A percentile compares a stretch with the other conserved stretches of the same genome.
These are phyloP conservation scores for Megaleporinus macrocephalus DNA, from an alignment of 2,113 vertebrate genomes.

Conservation along the genomic window DNA sequence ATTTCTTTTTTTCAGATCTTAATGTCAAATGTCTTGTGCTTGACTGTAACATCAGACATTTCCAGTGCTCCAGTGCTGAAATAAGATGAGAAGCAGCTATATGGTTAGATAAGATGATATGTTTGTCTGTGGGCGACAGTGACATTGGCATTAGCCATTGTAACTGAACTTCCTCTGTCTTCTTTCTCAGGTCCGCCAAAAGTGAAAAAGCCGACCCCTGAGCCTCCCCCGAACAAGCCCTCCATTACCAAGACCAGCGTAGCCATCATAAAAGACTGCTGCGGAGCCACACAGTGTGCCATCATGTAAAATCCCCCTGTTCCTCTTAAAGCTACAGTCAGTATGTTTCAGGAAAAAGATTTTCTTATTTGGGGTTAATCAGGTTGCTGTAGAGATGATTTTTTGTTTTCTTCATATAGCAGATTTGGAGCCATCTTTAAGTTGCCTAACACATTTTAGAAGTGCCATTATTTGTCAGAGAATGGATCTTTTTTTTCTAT, in stretches of 20 bases:
- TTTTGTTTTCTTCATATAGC: constrained; percentile 27
- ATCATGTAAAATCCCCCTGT: constrained; percentile 84
- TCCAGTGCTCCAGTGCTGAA: too few species aligned
- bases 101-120: too few species aligned
- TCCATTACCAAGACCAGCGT: constrained; percentile 89
- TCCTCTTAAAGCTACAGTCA: constrained; percentile 18
- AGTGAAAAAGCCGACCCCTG: constrained; percentile 83
- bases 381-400: constrained; percentile 11
- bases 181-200: constrained; percentile 80
- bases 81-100: too few species aligned
- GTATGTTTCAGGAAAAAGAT: constrained; percentile 33
- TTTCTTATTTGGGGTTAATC: constrained; percentile 8
- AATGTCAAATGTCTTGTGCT: too few species aligned
- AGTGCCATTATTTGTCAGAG: background rate
- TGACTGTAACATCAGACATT: too few species aligned
- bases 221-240: constrained; percentile 90
- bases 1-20: too few species aligned
- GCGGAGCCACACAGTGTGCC: constrained; percentile 89
- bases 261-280: constrained; percentile 96
- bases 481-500: background rate
- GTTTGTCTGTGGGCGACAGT: too few species aligned
- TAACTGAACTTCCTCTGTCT: background rate
- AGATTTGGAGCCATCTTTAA: constrained; percentile 18
- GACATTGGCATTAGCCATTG: background rate
- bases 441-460: constrained; percentile 2